Evolutionary conservation across 92 coral and sea anemone genomes (phyloP).

Genomic region (Zoanthus solanderi): DNA sequence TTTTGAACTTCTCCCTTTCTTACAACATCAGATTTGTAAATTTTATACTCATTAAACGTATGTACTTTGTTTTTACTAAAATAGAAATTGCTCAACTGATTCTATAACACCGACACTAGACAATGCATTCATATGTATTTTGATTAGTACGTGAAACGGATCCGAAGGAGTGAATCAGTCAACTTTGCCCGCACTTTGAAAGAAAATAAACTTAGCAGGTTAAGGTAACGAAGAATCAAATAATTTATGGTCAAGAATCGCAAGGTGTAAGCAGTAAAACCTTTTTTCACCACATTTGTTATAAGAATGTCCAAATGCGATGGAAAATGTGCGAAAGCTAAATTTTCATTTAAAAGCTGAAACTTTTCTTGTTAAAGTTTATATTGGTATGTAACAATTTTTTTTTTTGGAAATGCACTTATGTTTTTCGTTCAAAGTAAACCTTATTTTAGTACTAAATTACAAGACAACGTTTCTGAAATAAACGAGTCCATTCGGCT

Average conservation of each 20-base stretch:
- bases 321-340: neutral
- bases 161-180: neutral
- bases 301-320: neutral
- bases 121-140: neutral
- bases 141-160: neutral
- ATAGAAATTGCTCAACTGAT: neutral
- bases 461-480: neutral
- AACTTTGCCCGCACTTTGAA: neutral
- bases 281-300: neutral
- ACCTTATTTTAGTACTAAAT: neutral
- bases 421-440: neutral
- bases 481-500: neutral
- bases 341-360: neutral
- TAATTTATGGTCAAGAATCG: neutral
- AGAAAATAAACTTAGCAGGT: neutral
- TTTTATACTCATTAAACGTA: neutral
- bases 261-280: neutral
- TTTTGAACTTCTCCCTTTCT: neutral
- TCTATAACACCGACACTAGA: neutral
- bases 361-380: neutral
- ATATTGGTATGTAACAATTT: neutral
- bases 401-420: neutral
- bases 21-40: neutral
- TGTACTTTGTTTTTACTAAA: neutral
- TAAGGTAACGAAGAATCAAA: neutral